Percentiles rank a stretch among this genome's conserved stretches.
Evolutionary conservation across 2,113 vertebrate species (phyloP).

Genomic region (Periophthalmodon schlosseri): DNA sequence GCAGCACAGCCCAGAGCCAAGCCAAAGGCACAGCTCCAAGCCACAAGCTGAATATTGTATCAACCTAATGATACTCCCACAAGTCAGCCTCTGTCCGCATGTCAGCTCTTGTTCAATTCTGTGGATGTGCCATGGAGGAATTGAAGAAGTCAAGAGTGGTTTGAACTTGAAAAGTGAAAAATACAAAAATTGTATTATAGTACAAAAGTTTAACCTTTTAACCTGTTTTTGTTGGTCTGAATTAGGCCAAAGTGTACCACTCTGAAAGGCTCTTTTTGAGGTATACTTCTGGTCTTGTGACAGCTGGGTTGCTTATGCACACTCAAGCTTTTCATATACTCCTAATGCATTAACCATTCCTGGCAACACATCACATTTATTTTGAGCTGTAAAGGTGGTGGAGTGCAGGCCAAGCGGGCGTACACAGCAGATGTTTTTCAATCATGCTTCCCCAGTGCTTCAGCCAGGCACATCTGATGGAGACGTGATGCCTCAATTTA

Average conservation of each 20-base stretch:
- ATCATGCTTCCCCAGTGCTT: constrained; percentile 2
- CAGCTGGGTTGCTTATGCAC: constrained; percentile 2
- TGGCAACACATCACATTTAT: constrained; percentile 1
- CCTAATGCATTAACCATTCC: neutral
- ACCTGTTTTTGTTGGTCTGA: neutral
- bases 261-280: neutral
- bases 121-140: neutral
- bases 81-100: constrained; percentile 40
- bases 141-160: neutral
- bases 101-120: constrained; percentile 20
- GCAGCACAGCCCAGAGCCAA: constrained; percentile 46
- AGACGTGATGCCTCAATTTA: constrained; percentile 9
- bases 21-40: constrained; percentile 56
- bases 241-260: neutral
- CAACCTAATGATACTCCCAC: constrained; percentile 55
- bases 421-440: constrained; percentile 12
- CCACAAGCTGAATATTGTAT: constrained; percentile 52
- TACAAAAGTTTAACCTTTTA: neutral
- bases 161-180: constrained; percentile 1
- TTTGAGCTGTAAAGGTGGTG: constrained; percentile 7
- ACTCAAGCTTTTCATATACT: neutral
- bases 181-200: neutral
- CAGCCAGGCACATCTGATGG: constrained; percentile 5
- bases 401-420: neutral
- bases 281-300: neutral